Conservation (phyloP, 2,888 invertebrate genomes). For the Tetropium fuscum region DNA sequence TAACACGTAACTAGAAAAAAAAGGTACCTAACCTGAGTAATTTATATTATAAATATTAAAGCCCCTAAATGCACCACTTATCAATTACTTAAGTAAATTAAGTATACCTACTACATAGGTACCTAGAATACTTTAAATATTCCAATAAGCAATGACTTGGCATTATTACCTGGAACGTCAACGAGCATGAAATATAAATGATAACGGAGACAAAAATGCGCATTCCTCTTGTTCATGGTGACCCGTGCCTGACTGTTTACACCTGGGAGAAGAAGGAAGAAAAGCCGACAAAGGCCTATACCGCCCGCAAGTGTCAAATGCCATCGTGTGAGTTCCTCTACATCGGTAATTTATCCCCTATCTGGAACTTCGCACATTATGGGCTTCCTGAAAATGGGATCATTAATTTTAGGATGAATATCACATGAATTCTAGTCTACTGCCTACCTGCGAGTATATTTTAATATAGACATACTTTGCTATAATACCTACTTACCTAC, state of each 20-base stretch:
- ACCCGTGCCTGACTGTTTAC: slow-evolving; percentile 52
- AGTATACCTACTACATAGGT: too few species aligned
- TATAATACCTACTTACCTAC: too few species aligned
- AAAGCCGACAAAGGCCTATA: slow-evolving; percentile 48
- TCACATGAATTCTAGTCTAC: too few species aligned
- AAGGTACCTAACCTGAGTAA: too few species aligned
- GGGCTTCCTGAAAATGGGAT: slow-evolving; percentile 20
- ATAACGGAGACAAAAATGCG: slow-evolving; percentile 24
- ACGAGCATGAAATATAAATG: slow-evolving; percentile 28
- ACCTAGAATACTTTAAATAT: slow-evolving; percentile 7
- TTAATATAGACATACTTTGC: too few species aligned
- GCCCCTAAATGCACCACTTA: too few species aligned
- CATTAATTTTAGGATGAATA: slow-evolving; percentile 11
- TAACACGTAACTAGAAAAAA: too few species aligned
- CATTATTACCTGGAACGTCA: slow-evolving; percentile 23
- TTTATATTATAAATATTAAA: too few species aligned
- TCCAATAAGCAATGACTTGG: slow-evolving; percentile 24
- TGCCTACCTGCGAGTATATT: too few species aligned
- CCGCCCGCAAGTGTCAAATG: slow-evolving; percentile 43
- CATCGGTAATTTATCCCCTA: slow-evolving; percentile 21
- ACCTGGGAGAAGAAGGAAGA: slow-evolving; percentile 47
- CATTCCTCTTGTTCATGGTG: slow-evolving; percentile 29
- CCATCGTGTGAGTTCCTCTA: slow-evolving; percentile 42
- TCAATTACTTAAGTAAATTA: too few species aligned
- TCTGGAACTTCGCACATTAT: slow-evolving; percentile 31